Percentiles rank a stretch among this genome's conserved stretches.
Conservation (phyloP, 2,113 vertebrate genomes). For the Tretioscincus oriximinensis region DNA sequence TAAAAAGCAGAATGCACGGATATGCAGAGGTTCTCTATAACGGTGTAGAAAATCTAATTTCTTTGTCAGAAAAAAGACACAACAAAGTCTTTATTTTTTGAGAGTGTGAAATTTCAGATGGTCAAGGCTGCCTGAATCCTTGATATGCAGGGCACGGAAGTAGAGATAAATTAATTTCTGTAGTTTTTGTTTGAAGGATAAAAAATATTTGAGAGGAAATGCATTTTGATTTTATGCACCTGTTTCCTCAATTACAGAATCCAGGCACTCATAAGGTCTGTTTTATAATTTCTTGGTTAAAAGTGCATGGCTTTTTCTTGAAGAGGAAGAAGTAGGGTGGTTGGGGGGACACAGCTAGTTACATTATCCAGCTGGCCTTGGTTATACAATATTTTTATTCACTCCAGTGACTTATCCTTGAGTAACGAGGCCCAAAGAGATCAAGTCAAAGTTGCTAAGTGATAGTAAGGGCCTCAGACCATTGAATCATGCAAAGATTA, state of each 20-base stretch:
- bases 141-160: neutral
- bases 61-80: neutral
- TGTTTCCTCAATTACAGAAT: neutral
- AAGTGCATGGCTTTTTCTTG: neutral
- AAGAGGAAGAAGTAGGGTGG: neutral
- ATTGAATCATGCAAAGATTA: conserved; percentile 46
- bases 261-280: neutral
- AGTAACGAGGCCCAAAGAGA: conserved; percentile 41
- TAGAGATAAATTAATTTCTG: neutral
- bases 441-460: conserved; percentile 41
- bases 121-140: neutral
- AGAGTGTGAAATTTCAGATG: neutral
- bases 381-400: conserved; percentile 30
- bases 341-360: too few relatives aligned
- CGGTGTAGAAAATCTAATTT: neutral
- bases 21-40: too few relatives aligned
- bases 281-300: conserved; percentile 3
- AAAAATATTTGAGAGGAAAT: neutral
- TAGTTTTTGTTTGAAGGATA: neutral
- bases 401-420: conserved; percentile 33
- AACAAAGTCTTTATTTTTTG: too few relatives aligned
- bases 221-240: neutral
- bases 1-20: neutral
- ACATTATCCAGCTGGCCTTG: conserved; percentile 10
- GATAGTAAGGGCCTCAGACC: conserved; percentile 17